phyloP scores from a whole-genome alignment of 2,113 vertebrate species.

The Lagopus leucura region DNA sequence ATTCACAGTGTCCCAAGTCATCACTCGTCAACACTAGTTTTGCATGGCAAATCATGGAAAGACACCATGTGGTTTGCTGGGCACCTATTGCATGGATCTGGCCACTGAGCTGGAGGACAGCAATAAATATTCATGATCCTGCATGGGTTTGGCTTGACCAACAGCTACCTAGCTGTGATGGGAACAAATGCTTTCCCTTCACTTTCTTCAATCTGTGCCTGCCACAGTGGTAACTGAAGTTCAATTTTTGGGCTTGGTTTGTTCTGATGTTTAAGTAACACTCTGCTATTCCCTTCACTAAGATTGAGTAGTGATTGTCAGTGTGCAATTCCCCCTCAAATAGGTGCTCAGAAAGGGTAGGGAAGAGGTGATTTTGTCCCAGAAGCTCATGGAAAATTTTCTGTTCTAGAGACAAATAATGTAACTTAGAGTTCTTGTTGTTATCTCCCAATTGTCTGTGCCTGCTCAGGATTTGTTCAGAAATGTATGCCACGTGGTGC shows the following conservation, averaged over 20 bases:
- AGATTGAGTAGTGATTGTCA: constrained; percentile 62
- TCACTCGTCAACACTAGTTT: neutral
- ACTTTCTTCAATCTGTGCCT: neutral
- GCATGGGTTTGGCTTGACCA: neutral
- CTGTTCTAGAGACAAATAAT: constrained; percentile 45
- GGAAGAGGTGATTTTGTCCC: constrained; percentile 45
- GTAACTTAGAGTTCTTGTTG: neutral
- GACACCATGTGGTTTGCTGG: neutral
- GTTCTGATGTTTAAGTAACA: constrained; percentile 55
- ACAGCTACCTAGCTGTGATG: neutral
- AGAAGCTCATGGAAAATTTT: constrained; percentile 63
- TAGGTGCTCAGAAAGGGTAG: constrained; percentile 57
- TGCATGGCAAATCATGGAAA: neutral
- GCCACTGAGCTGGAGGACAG: neutral
- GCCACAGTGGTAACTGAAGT: neutral
- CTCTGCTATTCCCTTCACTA: constrained; percentile 56
- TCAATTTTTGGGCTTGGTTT: neutral
- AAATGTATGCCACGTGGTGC: neutral
- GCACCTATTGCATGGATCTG: accelerated
- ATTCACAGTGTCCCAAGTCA: neutral
- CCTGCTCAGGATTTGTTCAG: constrained; percentile 22
- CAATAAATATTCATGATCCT: neutral
- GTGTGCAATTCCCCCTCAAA: constrained; percentile 39
- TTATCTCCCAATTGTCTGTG: neutral
- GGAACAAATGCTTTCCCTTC: neutral